Percentiles rank a stretch among this genome's conserved stretches.
Conservation (phyloP, 2,113 vertebrate genomes). For the Istiophorus platypterus region DNA sequence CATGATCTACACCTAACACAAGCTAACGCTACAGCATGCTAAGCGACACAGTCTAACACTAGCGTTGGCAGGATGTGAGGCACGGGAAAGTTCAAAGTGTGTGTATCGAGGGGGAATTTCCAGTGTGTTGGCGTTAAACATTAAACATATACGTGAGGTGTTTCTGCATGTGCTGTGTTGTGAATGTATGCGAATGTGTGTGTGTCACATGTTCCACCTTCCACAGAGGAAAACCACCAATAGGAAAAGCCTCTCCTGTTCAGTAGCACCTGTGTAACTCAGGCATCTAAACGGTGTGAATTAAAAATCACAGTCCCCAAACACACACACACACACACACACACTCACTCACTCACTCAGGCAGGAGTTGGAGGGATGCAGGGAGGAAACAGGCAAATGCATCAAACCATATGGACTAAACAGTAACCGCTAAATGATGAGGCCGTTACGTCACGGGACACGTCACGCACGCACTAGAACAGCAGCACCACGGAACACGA, state of each 20-base stretch:
- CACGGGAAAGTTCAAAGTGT: not conserved
- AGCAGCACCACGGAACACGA: conserved; percentile 71
- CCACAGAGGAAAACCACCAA: conserved; percentile 17
- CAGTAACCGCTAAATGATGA: conserved; percentile 51
- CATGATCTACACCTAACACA: conserved; percentile 27
- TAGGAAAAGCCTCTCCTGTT: conserved; percentile 40
- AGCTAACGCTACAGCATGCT: conserved; percentile 66
- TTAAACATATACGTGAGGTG: not conserved
- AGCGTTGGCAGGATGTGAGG: conserved; percentile 34
- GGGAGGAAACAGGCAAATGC: conserved; percentile 30
- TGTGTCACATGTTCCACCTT: conserved; percentile 47
- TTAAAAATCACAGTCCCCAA: conserved; percentile 7
- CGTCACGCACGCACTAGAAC: conserved; percentile 68
- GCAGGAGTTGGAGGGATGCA: conserved; percentile 10
- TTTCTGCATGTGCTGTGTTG: conserved; percentile 18
- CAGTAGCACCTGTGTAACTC: conserved; percentile 55
- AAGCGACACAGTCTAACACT: conserved; percentile 42
- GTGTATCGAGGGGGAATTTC: not conserved
- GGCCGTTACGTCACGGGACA: conserved; percentile 62
- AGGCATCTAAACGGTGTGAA: conserved; percentile 18
- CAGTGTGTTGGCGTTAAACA: conserved; percentile 8
- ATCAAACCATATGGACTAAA: conserved; percentile 39
- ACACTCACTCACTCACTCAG: conserved; percentile 4
- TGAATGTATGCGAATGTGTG: conserved; percentile 32
- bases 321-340: conserved; percentile 22